Evolutionary conservation across 2,888 invertebrate species (phyloP).

Genomic region (Chloromyia formosa): DNA sequence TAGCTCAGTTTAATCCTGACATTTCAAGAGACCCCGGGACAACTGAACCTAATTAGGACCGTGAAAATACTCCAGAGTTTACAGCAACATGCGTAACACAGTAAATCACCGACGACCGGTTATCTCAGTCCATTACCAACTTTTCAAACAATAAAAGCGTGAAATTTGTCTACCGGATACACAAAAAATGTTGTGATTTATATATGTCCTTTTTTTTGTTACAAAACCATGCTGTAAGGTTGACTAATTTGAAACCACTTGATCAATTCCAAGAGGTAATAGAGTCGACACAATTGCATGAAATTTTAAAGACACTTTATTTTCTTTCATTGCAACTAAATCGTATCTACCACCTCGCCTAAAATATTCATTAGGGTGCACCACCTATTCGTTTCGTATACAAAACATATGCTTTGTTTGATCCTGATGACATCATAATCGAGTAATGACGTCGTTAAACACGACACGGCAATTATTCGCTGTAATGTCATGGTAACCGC

Average conservation of each 20-base stretch:
- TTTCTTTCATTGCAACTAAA: background rate
- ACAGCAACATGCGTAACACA: too few species aligned
- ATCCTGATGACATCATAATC: constrained; percentile 45
- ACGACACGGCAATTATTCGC: constrained; percentile 41
- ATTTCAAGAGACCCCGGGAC: too few species aligned
- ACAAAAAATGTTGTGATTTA: constrained; percentile 19
- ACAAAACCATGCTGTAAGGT: too few species aligned
- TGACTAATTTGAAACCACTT: too few species aligned
- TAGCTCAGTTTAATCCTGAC: too few species aligned
- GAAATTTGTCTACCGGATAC: background rate
- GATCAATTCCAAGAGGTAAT: too few species aligned
- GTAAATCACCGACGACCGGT: background rate
- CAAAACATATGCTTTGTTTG: constrained; percentile 37
- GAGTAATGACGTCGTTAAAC: constrained; percentile 44
- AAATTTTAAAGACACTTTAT: background rate
- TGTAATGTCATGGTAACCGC: constrained; percentile 45
- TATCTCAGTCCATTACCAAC: background rate
- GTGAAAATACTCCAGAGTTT: too few species aligned
- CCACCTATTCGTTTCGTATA: too few species aligned
- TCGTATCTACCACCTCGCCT: background rate
- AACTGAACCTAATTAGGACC: too few species aligned
- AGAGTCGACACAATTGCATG: background rate
- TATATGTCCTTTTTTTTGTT: constrained; percentile 5
- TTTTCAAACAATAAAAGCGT: background rate
- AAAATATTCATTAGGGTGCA: constrained; percentile 46